Evolutionary conservation across 2,888 invertebrate species (phyloP).

Genomic region (Caprella mutica): DNA sequence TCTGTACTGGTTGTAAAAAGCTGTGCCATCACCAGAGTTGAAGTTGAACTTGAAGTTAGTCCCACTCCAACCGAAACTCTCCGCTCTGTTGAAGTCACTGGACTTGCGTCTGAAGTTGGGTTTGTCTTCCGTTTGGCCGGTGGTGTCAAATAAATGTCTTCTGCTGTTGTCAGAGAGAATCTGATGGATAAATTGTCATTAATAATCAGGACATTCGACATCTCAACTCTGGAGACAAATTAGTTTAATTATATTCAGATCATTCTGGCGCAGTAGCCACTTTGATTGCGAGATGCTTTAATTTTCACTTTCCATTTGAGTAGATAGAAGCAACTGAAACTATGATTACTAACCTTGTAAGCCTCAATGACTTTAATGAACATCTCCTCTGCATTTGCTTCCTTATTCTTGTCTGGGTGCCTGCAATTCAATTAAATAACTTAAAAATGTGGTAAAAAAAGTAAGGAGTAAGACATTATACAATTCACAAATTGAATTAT

Average conservation of each 20-base stretch:
- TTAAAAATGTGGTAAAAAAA: neutral
- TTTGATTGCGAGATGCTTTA: no score
- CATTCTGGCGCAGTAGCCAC: no score
- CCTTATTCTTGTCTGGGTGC: slow-evolving; percentile 90
- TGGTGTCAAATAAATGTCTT: slow-evolving; percentile 68
- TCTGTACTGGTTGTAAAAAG: slow-evolving; percentile 72
- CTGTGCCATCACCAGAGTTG: slow-evolving; percentile 53
- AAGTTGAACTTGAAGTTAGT: slow-evolving; percentile 12
- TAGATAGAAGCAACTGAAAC: no score
- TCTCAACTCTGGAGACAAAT: no score
- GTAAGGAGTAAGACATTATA: neutral
- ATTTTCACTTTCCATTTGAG: no score
- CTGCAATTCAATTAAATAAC: slow-evolving; percentile 44
- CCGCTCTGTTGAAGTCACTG: slow-evolving; percentile 56
- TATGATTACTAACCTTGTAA: slow-evolving; percentile 59
- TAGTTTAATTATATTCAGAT: no score
- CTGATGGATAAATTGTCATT: slow-evolving; percentile 39
- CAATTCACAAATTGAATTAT: neutral
- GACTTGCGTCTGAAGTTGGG: slow-evolving; percentile 59
- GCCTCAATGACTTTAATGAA: slow-evolving; percentile 94
- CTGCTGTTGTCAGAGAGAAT: slow-evolving; percentile 73
- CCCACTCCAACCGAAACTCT: slow-evolving; percentile 68
- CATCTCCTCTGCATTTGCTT: slow-evolving; percentile 70
- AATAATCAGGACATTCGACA: no score
- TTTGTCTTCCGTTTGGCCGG: slow-evolving; percentile 75